Base-by-base conservation (phyloP, 2,888 invertebrate species). In the Cheiracanthium punctorium region DNA sequence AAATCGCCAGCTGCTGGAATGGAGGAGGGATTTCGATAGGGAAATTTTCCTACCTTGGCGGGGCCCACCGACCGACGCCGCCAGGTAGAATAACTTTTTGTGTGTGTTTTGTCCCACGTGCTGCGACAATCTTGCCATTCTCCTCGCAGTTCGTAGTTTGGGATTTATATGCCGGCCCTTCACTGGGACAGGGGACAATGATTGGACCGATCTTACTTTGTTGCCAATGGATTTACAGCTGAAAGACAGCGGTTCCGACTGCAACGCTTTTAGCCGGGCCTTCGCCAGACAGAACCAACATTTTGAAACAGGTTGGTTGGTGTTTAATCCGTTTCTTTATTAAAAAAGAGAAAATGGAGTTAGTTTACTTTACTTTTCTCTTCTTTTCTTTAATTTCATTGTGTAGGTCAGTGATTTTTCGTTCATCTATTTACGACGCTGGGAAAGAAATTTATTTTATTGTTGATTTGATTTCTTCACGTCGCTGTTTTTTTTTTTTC, bases 251-350 rank as follows among this genome's bases (percentile, higher is more conserved):
- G 37, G 65, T 33, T 32, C 30, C 37, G 41, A 72, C 32, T 76
- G 70, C 74, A 80, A 87, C 58, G 86, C 76, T 48, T 87, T 87
- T 58, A 81, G 37, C 41, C 71, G 37, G 52, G 86, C 86, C 29
- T 87, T 87, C 29, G 86, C 80, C 28, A 69, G 76, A 28, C 86
- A 87, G 77, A 87, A 87, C 29, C 80, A 76, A 58, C 86, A 87
- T 48, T 87, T 87, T 32, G 75, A 80, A 87, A 87, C 86, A 80
- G 86, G 86, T 87, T 58, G 58, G 86, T 81, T 37, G n/a, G n/a
- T n/a, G n/a, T n/a, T n/a, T n/a, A n/a, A n/a, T 37, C 10, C 4
- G 37, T 37, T 37, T 37, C 37, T 37, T 37, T 37, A 7, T 37
- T 37, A 37, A 37, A n/a, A n/a, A n/a, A n/a, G n/a, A n/a, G n/a